Evolutionary conservation across 2,797 vertebrate species (phyloP).

Genomic region (Octomys mimax): DNA sequence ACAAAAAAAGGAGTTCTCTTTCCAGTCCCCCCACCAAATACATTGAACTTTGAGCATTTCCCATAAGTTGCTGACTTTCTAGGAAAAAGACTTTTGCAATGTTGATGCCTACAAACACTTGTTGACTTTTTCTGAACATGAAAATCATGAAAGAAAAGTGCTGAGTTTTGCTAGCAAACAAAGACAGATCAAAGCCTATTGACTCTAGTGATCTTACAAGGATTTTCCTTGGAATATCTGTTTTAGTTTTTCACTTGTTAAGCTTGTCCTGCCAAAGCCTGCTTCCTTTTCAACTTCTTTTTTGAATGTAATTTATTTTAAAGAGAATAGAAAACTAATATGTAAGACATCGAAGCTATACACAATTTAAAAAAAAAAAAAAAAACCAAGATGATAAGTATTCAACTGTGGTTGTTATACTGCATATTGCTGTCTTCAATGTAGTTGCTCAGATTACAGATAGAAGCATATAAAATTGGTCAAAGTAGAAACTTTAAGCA

Average conservation of each 20-base stretch:
- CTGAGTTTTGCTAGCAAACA: neutral
- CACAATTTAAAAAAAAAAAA: no score
- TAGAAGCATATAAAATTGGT: no score
- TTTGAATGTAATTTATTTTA: no score
- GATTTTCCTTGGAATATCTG: neutral
- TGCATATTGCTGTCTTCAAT: no score
- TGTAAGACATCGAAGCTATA: no score
- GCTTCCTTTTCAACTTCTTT: neutral
- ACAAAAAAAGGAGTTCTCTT: neutral
- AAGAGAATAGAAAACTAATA: no score
- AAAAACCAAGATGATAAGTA: no score
- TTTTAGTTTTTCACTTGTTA: neutral
- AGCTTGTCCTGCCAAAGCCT: neutral
- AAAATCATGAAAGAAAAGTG: neutral
- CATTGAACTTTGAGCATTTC: constrained; percentile 30
- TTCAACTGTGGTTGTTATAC: no score
- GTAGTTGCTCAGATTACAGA: no score
- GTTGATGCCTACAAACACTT: neutral
- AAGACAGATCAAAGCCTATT: neutral
- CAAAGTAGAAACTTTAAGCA: no score
- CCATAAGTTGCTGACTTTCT: constrained; percentile 60
- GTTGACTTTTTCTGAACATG: neutral
- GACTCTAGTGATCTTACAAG: neutral
- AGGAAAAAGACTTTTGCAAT: constrained; percentile 30
- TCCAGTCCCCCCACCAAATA: constrained; percentile 33